These are phyloP conservation scores for Grammomys surdaster DNA, from an alignment of 2,113 vertebrate genomes.

Conservation along the genomic window DNA sequence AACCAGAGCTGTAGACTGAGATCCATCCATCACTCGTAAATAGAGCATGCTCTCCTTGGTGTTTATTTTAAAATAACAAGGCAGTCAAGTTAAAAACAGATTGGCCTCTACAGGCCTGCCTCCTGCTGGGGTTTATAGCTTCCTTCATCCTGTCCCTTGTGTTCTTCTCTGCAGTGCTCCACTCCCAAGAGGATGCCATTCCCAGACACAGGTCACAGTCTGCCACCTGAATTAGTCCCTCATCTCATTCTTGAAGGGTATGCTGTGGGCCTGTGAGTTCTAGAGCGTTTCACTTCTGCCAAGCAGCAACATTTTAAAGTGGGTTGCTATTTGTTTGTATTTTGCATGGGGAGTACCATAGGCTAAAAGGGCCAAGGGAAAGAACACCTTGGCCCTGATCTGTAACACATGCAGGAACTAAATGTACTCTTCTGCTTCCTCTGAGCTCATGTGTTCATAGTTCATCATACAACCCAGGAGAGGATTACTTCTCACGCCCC, in stretches of 20 bases:
- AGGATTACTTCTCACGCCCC: neutral
- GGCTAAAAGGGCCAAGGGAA: neutral
- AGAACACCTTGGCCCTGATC: neutral
- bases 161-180: neutral
- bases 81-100: neutral
- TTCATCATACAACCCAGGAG: neutral
- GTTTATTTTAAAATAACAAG: neutral
- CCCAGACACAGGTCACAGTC: neutral
- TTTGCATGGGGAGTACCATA: neutral
- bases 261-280: neutral
- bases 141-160: rapidly evolving
- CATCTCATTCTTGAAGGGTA: neutral
- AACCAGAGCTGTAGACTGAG: neutral
- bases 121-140: rapidly evolving
- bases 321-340: neutral
- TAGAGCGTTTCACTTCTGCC: neutral
- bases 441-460: neutral
- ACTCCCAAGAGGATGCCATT: neutral
- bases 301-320: neutral
- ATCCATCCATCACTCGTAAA: neutral
- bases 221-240: neutral
- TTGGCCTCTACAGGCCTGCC: neutral
- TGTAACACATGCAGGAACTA: neutral
- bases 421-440: neutral
- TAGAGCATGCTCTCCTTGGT: neutral